Percentiles rank a stretch among this genome's conserved stretches.
Conservation (phyloP, 2,888 invertebrate species). For the Palloptera scutellata region DNA sequence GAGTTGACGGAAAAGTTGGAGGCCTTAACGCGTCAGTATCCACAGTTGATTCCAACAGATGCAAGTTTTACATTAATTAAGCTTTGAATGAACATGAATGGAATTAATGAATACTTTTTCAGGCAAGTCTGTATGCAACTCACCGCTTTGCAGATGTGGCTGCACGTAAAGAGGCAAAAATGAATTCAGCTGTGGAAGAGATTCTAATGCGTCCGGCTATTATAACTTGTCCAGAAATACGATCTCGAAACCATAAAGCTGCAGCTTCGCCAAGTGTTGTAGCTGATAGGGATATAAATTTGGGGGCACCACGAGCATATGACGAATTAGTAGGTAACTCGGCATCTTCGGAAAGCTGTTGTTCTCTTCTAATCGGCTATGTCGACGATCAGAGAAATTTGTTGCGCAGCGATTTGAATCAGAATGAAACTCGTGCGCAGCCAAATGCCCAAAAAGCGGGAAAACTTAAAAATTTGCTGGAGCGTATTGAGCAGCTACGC, state of each 20-base stretch:
- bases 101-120: neutral
- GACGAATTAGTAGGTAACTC: constrained; percentile 34
- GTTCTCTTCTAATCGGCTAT: constrained; percentile 57
- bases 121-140: neutral
- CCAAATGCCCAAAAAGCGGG: constrained; percentile 42
- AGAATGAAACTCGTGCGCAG: constrained; percentile 38
- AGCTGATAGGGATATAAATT: constrained; percentile 42
- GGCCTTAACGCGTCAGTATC: constrained; percentile 61
- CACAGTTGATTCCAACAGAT: constrained; percentile 48
- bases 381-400: constrained; percentile 59
- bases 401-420: constrained; percentile 53
- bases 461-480: constrained; percentile 49
- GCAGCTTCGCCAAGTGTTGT: neutral
- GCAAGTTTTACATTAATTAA: constrained; percentile 41
- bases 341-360: constrained; percentile 55
- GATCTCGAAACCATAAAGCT: neutral
- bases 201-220: constrained; percentile 57
- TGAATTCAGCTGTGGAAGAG: constrained; percentile 67
- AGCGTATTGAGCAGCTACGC: constrained; percentile 55
- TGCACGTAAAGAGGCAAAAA: constrained; percentile 64
- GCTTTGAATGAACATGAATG: neutral
- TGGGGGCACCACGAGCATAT: constrained; percentile 40
- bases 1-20: constrained; percentile 66
- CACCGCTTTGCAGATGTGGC: constrained; percentile 58
- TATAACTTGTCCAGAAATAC: constrained; percentile 58